Conservation (phyloP, 2,113 vertebrate species). For the Murina feae region DNA sequence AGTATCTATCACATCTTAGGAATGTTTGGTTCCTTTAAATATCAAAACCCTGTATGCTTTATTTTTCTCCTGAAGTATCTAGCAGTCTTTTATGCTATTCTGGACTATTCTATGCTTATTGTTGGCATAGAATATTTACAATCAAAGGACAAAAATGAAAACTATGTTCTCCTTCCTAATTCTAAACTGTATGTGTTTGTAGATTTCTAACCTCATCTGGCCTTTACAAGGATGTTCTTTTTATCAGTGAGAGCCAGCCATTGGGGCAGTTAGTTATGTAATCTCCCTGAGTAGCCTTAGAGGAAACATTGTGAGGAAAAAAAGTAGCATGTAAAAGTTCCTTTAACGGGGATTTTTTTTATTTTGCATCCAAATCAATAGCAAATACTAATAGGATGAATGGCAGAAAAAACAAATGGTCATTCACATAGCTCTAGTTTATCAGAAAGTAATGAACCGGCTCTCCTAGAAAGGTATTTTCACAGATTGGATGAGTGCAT, state of each 20-base stretch:
- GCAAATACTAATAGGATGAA: not conserved
- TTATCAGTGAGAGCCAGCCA: conserved; percentile 27
- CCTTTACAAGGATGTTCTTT: not conserved
- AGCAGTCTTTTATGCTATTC: conserved; percentile 5
- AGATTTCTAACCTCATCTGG: conserved; percentile 19
- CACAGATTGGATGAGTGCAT: not conserved
- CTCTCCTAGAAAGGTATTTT: not conserved
- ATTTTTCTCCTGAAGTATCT: conserved; percentile 43
- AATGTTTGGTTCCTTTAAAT: conserved; percentile 26
- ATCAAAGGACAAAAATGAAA: conserved; percentile 39
- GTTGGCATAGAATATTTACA: conserved; percentile 23
- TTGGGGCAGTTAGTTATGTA: not conserved
- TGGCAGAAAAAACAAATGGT: not conserved
- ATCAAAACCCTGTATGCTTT: not conserved
- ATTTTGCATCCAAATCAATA: not conserved
- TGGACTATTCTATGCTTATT: conserved; percentile 44
- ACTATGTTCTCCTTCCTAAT: not conserved
- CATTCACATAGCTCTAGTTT: not conserved
- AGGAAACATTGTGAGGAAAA: not conserved
- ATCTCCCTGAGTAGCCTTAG: not conserved
- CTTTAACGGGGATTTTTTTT: not conserved
- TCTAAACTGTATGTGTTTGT: conserved; percentile 10
- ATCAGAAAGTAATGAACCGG: not conserved
- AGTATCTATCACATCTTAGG: not conserved
- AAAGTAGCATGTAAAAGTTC: not conserved